Percentiles rank a stretch among this genome's conserved stretches.
phyloP scores from a whole-genome alignment of 2,888 invertebrate genomes.

The Caenorhabditis zanzibari region DNA sequence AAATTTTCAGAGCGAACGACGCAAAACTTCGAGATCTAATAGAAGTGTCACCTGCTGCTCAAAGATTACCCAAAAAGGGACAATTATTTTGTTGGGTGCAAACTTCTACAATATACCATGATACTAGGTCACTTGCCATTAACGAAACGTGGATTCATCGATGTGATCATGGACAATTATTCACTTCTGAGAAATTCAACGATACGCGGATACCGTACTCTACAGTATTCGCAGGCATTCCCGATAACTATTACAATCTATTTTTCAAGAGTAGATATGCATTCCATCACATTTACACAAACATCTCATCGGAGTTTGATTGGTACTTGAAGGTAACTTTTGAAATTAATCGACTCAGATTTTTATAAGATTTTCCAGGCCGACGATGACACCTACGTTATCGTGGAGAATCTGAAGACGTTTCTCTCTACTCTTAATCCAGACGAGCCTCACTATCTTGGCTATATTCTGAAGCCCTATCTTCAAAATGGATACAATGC shows the following conservation, averaged over 20 bases:
- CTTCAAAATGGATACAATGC: constrained; percentile 77
- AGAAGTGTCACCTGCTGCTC: constrained; percentile 62
- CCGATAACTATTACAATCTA: constrained; percentile 71
- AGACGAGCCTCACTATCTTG: constrained; percentile 72
- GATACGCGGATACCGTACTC: constrained; percentile 73
- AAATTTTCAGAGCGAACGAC: constrained; percentile 44
- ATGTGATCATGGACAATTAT: constrained; percentile 77
- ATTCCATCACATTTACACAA: constrained; percentile 71
- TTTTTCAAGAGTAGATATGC: constrained; percentile 77
- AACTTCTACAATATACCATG: constrained; percentile 66
- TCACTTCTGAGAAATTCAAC: constrained; percentile 69
- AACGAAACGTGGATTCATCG: constrained; percentile 77
- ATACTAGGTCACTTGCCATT: constrained; percentile 68
- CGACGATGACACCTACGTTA: constrained; percentile 78
- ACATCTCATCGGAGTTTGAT: constrained; percentile 74
- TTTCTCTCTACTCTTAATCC: constrained; percentile 71
- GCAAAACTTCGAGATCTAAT: constrained; percentile 34
- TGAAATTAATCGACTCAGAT: not conserved
- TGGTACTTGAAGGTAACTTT: constrained; percentile 76
- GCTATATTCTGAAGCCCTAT: constrained; percentile 75
- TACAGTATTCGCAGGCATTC: constrained; percentile 75
- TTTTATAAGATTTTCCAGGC: constrained; percentile 64
- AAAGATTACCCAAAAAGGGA: constrained; percentile 66
- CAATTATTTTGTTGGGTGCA: constrained; percentile 70
- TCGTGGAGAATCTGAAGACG: constrained; percentile 73